Evolutionary conservation across 2,888 invertebrate species (phyloP).

Genomic region (Adelphocoris suturalis): DNA sequence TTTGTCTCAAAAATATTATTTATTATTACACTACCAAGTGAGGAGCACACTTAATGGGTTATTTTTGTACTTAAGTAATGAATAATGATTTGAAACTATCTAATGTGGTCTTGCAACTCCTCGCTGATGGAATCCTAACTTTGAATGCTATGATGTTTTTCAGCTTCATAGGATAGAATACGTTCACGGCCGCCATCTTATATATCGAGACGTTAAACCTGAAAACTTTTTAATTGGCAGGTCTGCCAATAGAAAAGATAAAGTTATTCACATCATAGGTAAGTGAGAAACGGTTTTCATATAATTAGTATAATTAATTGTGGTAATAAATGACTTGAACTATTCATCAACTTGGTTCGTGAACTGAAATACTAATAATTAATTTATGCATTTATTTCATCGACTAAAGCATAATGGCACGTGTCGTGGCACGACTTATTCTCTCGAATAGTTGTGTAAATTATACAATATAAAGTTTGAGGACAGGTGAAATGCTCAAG

Average conservation of each 20-base stretch:
- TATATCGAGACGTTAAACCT: conserved; percentile 99
- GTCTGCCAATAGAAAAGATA: conserved; percentile 97
- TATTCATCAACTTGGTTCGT: not conserved
- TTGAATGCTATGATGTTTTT: conserved; percentile 77
- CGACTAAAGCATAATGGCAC: too few species aligned
- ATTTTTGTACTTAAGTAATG: too few species aligned
- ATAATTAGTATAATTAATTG: not conserved
- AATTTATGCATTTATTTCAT: conserved; percentile 40
- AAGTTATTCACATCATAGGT: conserved; percentile 99
- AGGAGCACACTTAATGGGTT: too few species aligned
- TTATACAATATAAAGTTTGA: too few species aligned
- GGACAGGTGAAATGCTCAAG: too few species aligned
- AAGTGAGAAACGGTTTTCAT: conserved; percentile 77
- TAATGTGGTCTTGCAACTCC: too few species aligned
- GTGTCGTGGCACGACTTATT: too few species aligned
- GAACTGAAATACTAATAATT: conserved; percentile 39
- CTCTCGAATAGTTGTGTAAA: too few species aligned
- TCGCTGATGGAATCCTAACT: too few species aligned
- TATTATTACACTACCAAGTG: too few species aligned
- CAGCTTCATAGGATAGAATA: conserved; percentile 99
- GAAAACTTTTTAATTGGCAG: conserved; percentile 99
- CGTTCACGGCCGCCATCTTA: conserved; percentile 98
- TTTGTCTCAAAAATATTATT: too few species aligned
- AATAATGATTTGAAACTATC: too few species aligned
- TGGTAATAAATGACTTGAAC: not conserved